Conservation (phyloP, 2,113 vertebrate species). For the Haemorhous mexicanus region DNA sequence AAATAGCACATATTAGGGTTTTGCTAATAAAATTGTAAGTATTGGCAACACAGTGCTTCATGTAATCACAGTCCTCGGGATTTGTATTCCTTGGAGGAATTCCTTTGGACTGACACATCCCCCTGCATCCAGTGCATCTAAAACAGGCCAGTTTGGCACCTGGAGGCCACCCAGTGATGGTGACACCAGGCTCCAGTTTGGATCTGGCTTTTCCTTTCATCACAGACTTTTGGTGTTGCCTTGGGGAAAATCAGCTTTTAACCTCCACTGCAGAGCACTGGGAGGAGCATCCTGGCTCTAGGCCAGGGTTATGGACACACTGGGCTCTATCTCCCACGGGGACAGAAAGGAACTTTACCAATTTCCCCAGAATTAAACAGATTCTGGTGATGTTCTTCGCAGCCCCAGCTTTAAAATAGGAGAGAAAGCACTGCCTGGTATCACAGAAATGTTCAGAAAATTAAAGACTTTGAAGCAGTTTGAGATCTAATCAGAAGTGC, state of each 20-base stretch:
- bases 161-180: not conserved
- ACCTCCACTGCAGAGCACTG: not conserved
- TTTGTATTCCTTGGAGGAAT: not conserved
- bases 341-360: not conserved
- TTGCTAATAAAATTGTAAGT: conserved; percentile 43
- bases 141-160: not conserved
- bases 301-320: not conserved
- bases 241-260: not conserved
- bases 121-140: not conserved
- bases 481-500: conserved; percentile 55
- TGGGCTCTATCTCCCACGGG: not conserved
- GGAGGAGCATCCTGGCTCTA: not conserved
- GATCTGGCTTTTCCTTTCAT: not conserved
- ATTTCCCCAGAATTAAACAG: not conserved
- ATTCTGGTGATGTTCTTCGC: not conserved
- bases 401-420: not conserved
- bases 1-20: conserved; percentile 48
- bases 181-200: not conserved
- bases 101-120: not conserved
- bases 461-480: conserved; percentile 45
- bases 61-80: not conserved
- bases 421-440: not conserved
- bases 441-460: not conserved
- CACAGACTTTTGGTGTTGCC: accelerated
- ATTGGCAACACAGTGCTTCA: conserved; percentile 29